Evolutionary conservation across 2,888 invertebrate species (phyloP).

Genomic region (Temnothorax ravouxi): DNA sequence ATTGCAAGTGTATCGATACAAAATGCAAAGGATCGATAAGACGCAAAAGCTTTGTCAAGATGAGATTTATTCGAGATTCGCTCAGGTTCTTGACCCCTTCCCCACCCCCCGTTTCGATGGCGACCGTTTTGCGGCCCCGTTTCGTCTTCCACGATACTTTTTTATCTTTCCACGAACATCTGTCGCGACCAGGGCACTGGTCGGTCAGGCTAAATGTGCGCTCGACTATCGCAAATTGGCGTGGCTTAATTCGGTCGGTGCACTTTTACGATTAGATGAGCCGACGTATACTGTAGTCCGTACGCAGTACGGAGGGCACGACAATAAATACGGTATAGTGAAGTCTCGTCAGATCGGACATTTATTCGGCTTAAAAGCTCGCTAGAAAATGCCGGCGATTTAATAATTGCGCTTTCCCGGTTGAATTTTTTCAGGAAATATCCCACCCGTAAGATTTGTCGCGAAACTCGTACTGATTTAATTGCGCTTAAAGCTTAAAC

Average conservation of each 20-base stretch:
- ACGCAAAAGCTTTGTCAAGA: conserved; percentile 13
- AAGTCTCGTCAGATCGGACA: conserved; percentile 56
- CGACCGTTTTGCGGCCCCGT: conserved; percentile 50
- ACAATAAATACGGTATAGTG: conserved; percentile 79
- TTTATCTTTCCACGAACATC: conserved; percentile 52
- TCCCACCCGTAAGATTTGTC: neutral
- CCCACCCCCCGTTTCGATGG: neutral
- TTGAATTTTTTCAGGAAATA: neutral
- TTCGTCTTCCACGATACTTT: conserved; percentile 60
- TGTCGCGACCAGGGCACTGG: conserved; percentile 35
- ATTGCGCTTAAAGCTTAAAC: conserved; percentile 14
- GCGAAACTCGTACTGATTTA: conserved; percentile 12
- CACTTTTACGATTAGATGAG: conserved; percentile 56
- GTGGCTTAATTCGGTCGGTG: conserved; percentile 58
- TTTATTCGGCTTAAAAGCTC: conserved; percentile 62
- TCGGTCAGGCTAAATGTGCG: conserved; percentile 38
- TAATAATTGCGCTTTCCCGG: neutral
- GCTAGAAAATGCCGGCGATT: conserved; percentile 47
- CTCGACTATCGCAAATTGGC: conserved; percentile 61
- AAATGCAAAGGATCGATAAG: conserved; percentile 26
- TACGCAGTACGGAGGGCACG: conserved; percentile 74
- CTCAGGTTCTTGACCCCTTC: conserved; percentile 6
- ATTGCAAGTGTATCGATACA: conserved; percentile 2
- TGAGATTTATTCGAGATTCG: conserved; percentile 33
- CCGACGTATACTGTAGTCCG: conserved; percentile 65